Evolutionary conservation across 2,888 invertebrate genomes (phyloP).

Genomic region (Trypoxylon attenuatum): DNA sequence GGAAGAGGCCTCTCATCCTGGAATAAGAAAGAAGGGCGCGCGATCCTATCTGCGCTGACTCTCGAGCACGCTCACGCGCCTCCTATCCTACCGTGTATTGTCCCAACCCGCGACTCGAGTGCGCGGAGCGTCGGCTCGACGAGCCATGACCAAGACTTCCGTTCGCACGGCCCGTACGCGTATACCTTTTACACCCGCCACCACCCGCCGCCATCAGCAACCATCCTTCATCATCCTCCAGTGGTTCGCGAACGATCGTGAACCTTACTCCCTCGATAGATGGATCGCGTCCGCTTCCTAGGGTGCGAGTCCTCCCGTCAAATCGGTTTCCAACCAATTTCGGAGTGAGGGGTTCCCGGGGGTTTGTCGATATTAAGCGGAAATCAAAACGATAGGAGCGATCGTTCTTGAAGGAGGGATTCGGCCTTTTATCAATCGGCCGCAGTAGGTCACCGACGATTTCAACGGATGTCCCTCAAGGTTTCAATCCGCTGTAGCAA

Average conservation of each 20-base stretch:
- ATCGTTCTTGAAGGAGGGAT: not conserved
- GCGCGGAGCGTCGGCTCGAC: conserved; percentile 61
- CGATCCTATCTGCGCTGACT: not conserved
- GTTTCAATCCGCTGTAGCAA: not conserved
- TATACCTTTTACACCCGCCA: conserved; percentile 37
- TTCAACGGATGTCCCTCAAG: not conserved
- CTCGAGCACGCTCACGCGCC: not conserved
- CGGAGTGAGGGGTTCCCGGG: no score
- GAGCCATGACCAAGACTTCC: conserved; percentile 71
- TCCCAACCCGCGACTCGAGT: conserved; percentile 29
- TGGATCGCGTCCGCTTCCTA: not conserved
- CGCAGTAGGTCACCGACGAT: not conserved
- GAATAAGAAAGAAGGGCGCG: not conserved
- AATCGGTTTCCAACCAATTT: no score
- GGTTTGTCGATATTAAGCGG: not conserved
- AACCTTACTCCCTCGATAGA: not conserved
- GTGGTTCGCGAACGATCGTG: not conserved
- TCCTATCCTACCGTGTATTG: conserved; percentile 9
- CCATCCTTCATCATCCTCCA: not conserved
- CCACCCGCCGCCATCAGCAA: not conserved
- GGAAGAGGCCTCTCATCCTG: not conserved
- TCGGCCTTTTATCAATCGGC: not conserved
- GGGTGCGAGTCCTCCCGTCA: not conserved
- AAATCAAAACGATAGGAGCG: not conserved
- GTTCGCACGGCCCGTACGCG: conserved; percentile 69